Conservation (phyloP, 2,113 vertebrate species). For the Pomatorhinus ruficollis region DNA sequence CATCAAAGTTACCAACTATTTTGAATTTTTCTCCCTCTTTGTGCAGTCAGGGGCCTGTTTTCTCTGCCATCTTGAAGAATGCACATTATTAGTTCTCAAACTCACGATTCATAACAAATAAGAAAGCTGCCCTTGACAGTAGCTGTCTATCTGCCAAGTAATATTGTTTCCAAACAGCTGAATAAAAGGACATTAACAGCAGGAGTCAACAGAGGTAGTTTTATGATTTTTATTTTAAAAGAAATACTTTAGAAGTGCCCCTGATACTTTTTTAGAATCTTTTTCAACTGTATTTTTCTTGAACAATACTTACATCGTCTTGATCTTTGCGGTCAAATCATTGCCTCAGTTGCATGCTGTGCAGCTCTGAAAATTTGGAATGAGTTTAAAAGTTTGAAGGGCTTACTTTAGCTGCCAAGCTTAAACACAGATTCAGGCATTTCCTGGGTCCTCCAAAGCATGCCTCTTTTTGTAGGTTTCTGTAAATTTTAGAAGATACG, state of each 20-base stretch:
- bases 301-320: conserved; percentile 53
- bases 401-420: not conserved
- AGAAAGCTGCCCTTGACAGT: conserved; percentile 4
- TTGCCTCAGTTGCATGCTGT: conserved; percentile 38
- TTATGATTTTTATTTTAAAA: conserved; percentile 48
- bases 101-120: not conserved
- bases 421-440: not conserved
- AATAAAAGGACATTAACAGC: conserved; percentile 38
- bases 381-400: conserved; percentile 33
- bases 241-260: conserved; percentile 14
- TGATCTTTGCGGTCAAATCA: conserved; percentile 44
- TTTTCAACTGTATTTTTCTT: conserved; percentile 53
- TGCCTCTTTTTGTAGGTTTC: not conserved
- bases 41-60: not conserved
- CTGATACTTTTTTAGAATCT: conserved; percentile 48
- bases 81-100: not conserved
- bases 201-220: conserved; percentile 34
- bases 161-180: conserved; percentile 12
- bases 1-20: not conserved
- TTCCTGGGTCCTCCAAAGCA: not conserved
- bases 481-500: not conserved
- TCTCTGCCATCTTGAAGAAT: not conserved
- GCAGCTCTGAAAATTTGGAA: conserved; percentile 49
- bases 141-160: not conserved
- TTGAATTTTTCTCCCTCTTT: not conserved